Base-by-base conservation (phyloP, 2,888 invertebrate genomes). In the Hypselothyrea guttata region DNA sequence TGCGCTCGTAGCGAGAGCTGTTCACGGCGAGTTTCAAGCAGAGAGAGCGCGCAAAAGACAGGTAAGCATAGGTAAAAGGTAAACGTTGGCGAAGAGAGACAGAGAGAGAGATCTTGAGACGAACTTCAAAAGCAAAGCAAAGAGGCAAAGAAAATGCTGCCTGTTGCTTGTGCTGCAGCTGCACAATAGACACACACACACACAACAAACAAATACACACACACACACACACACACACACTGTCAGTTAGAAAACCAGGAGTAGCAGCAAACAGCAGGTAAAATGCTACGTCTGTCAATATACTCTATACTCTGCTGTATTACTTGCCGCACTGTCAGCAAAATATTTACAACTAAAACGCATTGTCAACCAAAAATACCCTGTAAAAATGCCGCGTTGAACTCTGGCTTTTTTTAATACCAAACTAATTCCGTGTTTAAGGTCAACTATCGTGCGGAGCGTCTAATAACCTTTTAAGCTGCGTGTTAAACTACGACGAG, bases 121-220 rank as follows among this genome's bases (percentile, higher is more conserved):
- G 57, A 52, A 76, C 65, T 81, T 73, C 46, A 63, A 16, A 64
- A 84, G 45, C 63, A 81, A 68, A 73, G 61, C 64, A 70, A 76
- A 53, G 66, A 53, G 27, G 7, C 54, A 18, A 38, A 54, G 56
- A 46, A 54, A 53, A 49, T 56, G 51, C 54, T 22, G 47, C 47
- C 30, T 42, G 42, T 42, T 42, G 47, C 66, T 71, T 65, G 69
- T 62, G 54, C 22, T 70, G 68, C 76, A 76, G 76, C 76, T 76
- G 76, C 75, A 67, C 74, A 81, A 73, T 58, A 66, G 67, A 60
- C 48, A 55, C 34, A 56, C 22, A 22, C 22, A 59, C 59, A 59
- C 49, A 55, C 63, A 48, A 42, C 7, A 51, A 40, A 15, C n/a
- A 52, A 12, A 41, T 12, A 35, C 22, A 48, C 34, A 46, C 37